Conservation (phyloP, 2,888 invertebrate genomes). For the Ophion ventricosus region DNA sequence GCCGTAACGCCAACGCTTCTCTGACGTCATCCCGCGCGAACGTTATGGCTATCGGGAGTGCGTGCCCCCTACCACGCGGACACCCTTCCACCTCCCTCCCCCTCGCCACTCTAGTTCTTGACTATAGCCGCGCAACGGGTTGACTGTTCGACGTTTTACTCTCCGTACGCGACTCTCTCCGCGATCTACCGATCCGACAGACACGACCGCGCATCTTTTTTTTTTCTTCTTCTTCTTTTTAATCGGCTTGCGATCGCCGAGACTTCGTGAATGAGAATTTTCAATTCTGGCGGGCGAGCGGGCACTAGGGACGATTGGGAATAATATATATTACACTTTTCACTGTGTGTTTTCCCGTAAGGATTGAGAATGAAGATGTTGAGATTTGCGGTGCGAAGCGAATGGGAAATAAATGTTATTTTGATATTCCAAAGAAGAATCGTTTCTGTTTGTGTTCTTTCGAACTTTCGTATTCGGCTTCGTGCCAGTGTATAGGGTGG, state of each 20-base stretch:
- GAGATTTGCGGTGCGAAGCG: no score
- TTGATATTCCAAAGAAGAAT: no score
- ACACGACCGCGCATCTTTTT: neutral
- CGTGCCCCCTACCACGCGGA: conserved; percentile 16
- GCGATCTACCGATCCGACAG: conserved; percentile 6
- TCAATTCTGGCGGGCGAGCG: no score
- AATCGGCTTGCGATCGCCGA: neutral
- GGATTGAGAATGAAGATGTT: no score
- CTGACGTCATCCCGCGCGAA: conserved; percentile 72
- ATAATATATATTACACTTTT: neutral
- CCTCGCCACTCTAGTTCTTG: neutral
- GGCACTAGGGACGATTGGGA: neutral
- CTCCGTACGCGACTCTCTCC: conserved; percentile 5
- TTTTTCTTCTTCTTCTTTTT: neutral
- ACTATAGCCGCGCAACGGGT: neutral
- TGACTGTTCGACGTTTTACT: conserved; percentile 26
- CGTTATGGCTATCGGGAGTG: conserved; percentile 60
- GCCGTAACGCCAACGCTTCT: conserved; percentile 76
- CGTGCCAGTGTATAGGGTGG: no score
- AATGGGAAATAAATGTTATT: no score
- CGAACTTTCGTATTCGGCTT: no score
- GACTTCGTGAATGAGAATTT: neutral
- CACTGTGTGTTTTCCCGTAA: no score
- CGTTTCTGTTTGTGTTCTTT: no score
- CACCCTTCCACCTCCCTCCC: neutral